Conservation (phyloP, 2,888 invertebrate species). For the Parnassius glacialis region DNA sequence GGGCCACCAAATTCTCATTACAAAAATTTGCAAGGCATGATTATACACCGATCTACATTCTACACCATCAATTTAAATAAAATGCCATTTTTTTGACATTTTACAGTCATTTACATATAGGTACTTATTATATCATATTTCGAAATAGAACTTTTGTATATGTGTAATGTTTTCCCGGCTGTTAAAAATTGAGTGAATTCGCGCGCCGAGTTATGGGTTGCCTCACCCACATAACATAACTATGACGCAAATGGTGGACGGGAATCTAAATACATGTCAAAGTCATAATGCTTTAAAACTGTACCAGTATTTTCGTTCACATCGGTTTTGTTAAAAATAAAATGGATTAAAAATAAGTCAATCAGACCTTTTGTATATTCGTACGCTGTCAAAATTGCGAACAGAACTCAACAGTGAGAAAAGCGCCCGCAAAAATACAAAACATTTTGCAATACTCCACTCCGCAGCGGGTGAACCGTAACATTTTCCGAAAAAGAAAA, state of each 20-base stretch:
- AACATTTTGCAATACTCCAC: slow-evolving; percentile 48
- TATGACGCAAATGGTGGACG: slow-evolving; percentile 25
- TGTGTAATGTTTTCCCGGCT: slow-evolving; percentile 15
- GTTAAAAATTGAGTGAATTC: slow-evolving; percentile 26
- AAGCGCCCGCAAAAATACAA: slow-evolving; percentile 55
- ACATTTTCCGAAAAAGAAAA: slow-evolving; percentile 61
- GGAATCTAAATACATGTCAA: slow-evolving; percentile 28
- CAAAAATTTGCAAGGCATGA: too few relatives aligned
- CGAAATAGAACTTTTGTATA: too few relatives aligned
- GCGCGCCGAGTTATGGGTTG: slow-evolving; percentile 13
- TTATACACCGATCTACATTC: too few relatives aligned
- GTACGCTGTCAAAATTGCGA: slow-evolving; percentile 44
- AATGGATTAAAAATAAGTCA: slow-evolving; percentile 33
- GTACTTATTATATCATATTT: too few relatives aligned
- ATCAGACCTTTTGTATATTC: slow-evolving; percentile 41
- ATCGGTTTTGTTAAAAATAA: slow-evolving; percentile 22
- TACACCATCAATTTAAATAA: too few relatives aligned
- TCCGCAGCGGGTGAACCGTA: slow-evolving; percentile 50
- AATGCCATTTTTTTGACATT: too few relatives aligned
- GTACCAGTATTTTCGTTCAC: slow-evolving; percentile 7
- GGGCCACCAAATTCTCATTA: too few relatives aligned
- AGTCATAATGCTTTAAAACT: slow-evolving; percentile 20
- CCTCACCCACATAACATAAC: slow-evolving; percentile 20
- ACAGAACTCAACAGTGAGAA: slow-evolving; percentile 63
- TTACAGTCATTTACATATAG: too few relatives aligned